Evolutionary conservation across 1,140 invertebrate species (phyloP).

Genomic region (Bombus picipes): DNA sequence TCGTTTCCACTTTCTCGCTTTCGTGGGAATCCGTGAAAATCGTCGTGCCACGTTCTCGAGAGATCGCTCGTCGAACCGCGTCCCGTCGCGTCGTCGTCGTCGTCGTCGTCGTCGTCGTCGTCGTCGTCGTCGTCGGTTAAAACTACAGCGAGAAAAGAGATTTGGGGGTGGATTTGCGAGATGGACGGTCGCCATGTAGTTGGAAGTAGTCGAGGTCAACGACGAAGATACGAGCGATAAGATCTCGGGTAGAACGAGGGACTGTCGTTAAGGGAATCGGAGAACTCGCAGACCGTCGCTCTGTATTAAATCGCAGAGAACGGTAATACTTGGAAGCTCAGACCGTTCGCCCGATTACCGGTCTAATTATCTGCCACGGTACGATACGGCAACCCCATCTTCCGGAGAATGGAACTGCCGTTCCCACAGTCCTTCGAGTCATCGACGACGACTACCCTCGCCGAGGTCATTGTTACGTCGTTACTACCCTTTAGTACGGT

Average conservation of each 20-base stretch:
- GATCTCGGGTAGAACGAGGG: conserved; percentile 61
- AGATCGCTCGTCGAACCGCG: neutral
- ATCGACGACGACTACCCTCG: conserved; percentile 63
- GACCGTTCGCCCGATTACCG: conserved; percentile 77
- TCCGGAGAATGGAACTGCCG: conserved; percentile 74
- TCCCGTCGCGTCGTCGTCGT: neutral
- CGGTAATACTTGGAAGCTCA: conserved; percentile 62
- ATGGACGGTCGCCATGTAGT: conserved; percentile 11
- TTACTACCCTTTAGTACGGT: conserved; percentile 77
- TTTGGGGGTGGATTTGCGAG: conserved; percentile 4
- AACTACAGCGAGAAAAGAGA: neutral
- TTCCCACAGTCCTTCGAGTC: conserved; percentile 70
- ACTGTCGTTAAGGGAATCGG: conserved; percentile 6
- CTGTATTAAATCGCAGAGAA: conserved; percentile 64
- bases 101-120: too few relatives aligned
- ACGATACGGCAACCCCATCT: conserved; percentile 74
- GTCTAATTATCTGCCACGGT: conserved; percentile 78
- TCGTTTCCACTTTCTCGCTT: conserved; percentile 61
- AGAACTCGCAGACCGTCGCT: conserved; percentile 13
- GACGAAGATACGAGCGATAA: conserved; percentile 63
- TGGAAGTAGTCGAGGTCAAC: conserved; percentile 40
- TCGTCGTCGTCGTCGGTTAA: too few relatives aligned
- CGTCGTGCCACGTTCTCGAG: too few relatives aligned
- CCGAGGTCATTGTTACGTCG: conserved; percentile 81
- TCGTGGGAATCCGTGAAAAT: conserved; percentile 70